Evolutionary conservation across 2,797 vertebrate species (phyloP).

Genomic region (Aldrovandia affinis): DNA sequence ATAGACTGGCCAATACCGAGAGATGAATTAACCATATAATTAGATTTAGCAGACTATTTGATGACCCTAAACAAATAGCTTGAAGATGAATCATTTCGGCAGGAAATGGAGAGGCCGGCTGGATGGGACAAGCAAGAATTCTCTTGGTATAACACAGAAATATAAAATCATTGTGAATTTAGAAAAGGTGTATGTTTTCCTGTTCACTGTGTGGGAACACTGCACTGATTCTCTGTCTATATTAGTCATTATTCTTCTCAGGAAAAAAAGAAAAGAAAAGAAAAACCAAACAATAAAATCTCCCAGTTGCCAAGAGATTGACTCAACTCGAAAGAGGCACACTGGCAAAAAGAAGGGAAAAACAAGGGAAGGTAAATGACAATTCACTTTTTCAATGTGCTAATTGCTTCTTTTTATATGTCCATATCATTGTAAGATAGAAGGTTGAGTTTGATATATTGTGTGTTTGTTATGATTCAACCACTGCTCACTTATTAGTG

Average conservation of each 20-base stretch:
- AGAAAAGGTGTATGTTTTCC: background rate
- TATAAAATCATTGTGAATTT: background rate
- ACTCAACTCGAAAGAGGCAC: background rate
- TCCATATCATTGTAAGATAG: background rate
- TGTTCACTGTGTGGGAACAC: background rate
- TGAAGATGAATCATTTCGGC: background rate
- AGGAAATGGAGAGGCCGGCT: background rate
- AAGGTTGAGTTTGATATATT: background rate
- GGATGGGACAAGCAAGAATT: background rate
- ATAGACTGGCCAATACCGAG: background rate
- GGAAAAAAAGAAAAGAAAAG: slow-evolving; percentile 22
- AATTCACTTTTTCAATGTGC: background rate
- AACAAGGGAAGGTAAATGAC: slow-evolving; percentile 42
- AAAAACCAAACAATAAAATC: slow-evolving; percentile 18
- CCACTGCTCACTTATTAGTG: no score
- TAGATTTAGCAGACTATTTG: background rate
- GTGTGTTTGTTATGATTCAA: no score
- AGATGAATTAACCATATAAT: background rate
- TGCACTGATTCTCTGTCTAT: background rate
- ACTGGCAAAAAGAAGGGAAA: background rate
- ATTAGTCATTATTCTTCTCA: slow-evolving; percentile 31
- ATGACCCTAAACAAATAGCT: background rate
- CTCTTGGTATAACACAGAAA: background rate
- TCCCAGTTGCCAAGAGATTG: slow-evolving; percentile 3
- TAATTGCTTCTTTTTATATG: background rate